Percentiles rank a stretch among this genome's conserved stretches.
phyloP scores from a whole-genome alignment of 2,888 invertebrate genomes.

The Trachelus stipa region DNA sequence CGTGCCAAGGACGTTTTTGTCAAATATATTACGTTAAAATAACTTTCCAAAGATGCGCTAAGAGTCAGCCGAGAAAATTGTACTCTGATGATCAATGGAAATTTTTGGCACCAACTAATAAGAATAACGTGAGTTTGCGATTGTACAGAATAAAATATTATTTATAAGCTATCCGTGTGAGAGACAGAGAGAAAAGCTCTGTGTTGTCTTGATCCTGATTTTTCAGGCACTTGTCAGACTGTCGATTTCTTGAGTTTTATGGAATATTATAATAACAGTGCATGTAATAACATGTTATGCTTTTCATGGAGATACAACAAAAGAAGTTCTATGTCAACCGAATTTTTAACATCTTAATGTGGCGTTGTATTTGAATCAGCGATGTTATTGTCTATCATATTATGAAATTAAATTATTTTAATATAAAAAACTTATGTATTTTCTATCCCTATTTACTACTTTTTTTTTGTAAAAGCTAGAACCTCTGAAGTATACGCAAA shows the following conservation, averaged over 20 bases:
- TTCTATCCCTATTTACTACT: background rate
- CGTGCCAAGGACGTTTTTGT: slow-evolving; percentile 18
- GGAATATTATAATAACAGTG: background rate
- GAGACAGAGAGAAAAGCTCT: slow-evolving; percentile 12
- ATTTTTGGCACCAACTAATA: background rate
- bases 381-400: slow-evolving; percentile 55
- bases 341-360: slow-evolving; percentile 11
- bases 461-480: background rate
- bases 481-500: background rate
- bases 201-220: background rate
- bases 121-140: background rate
- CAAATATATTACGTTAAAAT: slow-evolving; percentile 16
- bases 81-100: background rate
- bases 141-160: slow-evolving; percentile 11
- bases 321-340: background rate
- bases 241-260: background rate
- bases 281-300: background rate
- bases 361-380: slow-evolving; percentile 42
- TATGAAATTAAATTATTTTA: slow-evolving; percentile 62
- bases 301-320: background rate
- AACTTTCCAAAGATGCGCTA: slow-evolving; percentile 18
- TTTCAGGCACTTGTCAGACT: background rate
- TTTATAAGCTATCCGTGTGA: slow-evolving; percentile 20
- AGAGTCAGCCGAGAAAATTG: background rate
- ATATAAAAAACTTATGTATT: slow-evolving; percentile 34